Evolutionary conservation across 2,888 invertebrate species (phyloP), one percentile per base, ranked within the genome.

Genomic region (Incurvaria masculella): DNA sequence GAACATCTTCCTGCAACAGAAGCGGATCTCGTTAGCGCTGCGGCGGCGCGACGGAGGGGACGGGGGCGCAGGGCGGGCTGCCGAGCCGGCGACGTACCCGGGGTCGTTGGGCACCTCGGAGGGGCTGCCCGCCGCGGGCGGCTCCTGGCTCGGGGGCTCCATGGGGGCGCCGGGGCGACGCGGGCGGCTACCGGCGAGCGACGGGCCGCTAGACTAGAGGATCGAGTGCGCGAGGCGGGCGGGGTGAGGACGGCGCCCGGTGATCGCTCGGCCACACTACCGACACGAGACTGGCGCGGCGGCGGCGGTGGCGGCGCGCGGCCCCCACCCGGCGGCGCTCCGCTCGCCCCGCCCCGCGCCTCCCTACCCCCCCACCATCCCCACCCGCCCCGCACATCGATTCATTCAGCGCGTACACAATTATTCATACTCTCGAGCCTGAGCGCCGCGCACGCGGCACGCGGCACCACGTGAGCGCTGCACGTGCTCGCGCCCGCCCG

Each of bases 1-100:
- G 88, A 98, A 98, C 97, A 98, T 98, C 91, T 98, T 98, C 84
- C 97, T 97, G 88, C 65, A 93, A 92, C 63, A 75, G 80, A 85
- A 83, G 82, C 81, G 78, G 70, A 63, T 66, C 61, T 61, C 63
- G 64, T 73, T 66, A 72, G 53, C 51, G 69, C 63, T 56, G 61
- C 59, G 58, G 64, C 56, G 56, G 48, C 48, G 49, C 49, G 23
- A 52, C 52, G 50, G 53, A 51, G 49, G 53, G 54, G 55, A 55
- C 55, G 49, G 53, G 54, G 57, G 51, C 39, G 48, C 48, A 50
- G 53, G 54, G 38, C 38, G 49, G 21, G 45, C 45, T 38, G 45
- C 57, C 51, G 53, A 14, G 47, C 47, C 49, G 51, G 50, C 52
- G 53, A 78, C 82, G 71, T 88, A 94, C 94, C 94, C 94, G 74